phyloP scores from a whole-genome alignment of 2,113 vertebrate genomes.

The Myocastor coypus region DNA sequence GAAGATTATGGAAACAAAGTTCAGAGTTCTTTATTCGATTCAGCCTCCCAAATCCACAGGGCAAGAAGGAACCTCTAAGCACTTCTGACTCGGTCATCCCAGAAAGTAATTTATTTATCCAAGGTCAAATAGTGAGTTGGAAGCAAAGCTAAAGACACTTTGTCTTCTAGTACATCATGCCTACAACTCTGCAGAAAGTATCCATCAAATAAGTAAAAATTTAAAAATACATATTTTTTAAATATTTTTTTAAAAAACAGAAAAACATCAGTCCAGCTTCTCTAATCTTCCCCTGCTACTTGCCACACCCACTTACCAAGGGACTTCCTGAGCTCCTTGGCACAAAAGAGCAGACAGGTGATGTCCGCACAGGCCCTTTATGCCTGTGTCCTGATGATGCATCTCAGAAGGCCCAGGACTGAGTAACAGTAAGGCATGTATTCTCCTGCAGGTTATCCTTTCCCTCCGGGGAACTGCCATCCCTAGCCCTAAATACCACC shows the following conservation, averaged over 20 bases:
- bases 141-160: not conserved
- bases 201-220: not conserved
- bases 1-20: not conserved
- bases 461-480: not conserved
- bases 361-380: not conserved
- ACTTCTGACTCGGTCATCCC: not conserved
- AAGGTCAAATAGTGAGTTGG: not conserved
- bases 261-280: not conserved
- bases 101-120: not conserved
- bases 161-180: not conserved
- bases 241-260: not conserved
- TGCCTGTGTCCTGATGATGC: not conserved
- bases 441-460: not conserved
- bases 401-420: not conserved
- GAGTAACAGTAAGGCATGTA: not conserved
- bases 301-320: not conserved
- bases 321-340: not conserved
- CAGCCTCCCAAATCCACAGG: not conserved
- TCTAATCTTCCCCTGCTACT: not conserved
- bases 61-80: not conserved
- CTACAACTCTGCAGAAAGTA: not conserved
- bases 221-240: not conserved
- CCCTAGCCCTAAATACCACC: not conserved
- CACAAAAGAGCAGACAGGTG: not conserved
- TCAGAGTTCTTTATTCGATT: constrained; percentile 3